Evolutionary conservation across 2,888 invertebrate species (phyloP), one percentile per base, ranked within the genome.

Genomic region (Parnassius mnemosyne): DNA sequence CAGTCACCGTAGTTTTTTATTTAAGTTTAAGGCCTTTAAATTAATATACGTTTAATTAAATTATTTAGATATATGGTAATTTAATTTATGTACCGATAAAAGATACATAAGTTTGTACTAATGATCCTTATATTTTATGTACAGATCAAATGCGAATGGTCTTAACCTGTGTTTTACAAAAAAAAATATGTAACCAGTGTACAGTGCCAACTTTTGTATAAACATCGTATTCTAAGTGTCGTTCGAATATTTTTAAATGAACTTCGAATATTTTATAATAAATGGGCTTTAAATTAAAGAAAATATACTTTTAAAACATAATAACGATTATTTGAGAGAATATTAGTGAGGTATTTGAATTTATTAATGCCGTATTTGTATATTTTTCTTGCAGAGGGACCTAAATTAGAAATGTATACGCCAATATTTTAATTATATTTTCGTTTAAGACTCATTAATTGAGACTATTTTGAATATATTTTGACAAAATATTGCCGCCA

Each of bases 351-450:
- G 7, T 34, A 34, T 34, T 34, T 34, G 34, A 34, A 34, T 1
- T 7, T 34, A 34, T 7, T 34, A 34, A 34, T 7, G 7, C 7
- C 7, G 34, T 34, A 34, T 34, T 34, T 34, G 34, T 7, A 34
- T 34, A 34, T 34, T 34, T 34, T 34, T 34, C 34, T 34, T 34
- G 49, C 13, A 57, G 56, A 10, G 43, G 54, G 49, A 55, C 50
- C 57, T 41, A 57, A 57, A 42, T 41, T 20, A 20, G 10, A 25
- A 43, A 65, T 11, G 65, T 68, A 13, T 63, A 64, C 55, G 67
- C 71, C 51, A 65, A 66, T 60, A 91, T 98, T 68, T 98, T 98
- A 59, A 34, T 3, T 34, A 34, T 34, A 34, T 34, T 34, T 34
- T 42, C 49, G 54, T 10, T 42, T 53, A 34, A 20, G 12, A 34